Percentiles rank a stretch among this genome's conserved stretches.
Evolutionary conservation across 2,113 vertebrate species (phyloP).

Genomic region (Podocnemis expansa): DNA sequence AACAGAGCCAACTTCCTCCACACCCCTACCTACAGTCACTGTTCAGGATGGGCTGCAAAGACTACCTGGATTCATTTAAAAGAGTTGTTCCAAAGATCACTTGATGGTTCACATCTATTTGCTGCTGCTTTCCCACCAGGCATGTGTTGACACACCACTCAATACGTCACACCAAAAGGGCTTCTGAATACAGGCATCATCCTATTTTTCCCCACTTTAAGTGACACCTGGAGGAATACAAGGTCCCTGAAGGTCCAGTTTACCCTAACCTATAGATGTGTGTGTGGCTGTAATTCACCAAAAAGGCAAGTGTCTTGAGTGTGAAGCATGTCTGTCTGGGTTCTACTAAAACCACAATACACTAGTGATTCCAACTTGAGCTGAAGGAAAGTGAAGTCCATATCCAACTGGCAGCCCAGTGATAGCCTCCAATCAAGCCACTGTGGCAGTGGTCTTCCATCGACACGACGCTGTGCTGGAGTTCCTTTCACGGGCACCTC

Average conservation of each 20-base stretch:
- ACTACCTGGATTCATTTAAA: background rate
- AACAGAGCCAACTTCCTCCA: background rate
- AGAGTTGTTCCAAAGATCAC: background rate
- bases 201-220: background rate
- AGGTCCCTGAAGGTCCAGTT: background rate
- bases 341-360: background rate
- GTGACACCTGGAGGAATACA: background rate
- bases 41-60: background rate
- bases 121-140: background rate
- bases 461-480: rapidly evolving
- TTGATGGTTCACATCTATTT: background rate
- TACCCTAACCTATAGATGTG: background rate
- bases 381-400: background rate
- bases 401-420: background rate
- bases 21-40: background rate
- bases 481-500: background rate
- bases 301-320: rapidly evolving
- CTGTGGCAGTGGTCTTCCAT: background rate
- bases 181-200: background rate
- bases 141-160: background rate
- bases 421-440: background rate
- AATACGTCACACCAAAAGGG: background rate
- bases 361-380: background rate
- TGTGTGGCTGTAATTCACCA: background rate
- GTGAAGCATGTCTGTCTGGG: background rate